Base-by-base conservation (phyloP, 53 echinoderm and acorn worm species). In the Zoroaster sp. region DNA sequence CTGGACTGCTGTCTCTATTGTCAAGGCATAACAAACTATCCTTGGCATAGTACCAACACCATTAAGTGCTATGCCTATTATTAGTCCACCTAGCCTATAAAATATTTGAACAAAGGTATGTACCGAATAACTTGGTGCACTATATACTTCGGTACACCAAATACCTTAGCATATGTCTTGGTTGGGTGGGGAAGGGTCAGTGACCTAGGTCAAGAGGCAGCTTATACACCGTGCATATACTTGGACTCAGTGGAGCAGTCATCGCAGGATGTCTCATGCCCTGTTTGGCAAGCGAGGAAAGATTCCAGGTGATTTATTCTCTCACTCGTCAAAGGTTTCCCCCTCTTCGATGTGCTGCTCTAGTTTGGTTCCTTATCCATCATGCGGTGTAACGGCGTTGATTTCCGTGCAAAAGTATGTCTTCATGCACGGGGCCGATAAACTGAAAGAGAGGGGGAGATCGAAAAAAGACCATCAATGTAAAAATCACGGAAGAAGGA, bases 111-210 rank as follows among this genome's bases (percentile, higher is more conserved):
- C n/a, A n/a, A n/a, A n/a, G n/a, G n/a, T n/a, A n/a, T n/a, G n/a
- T n/a, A n/a, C n/a, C n/a, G n/a, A n/a, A n/a, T n/a, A n/a, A n/a
- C n/a, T n/a, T n/a, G n/a, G n/a, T n/a, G 9, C 63, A 28, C 63
- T 11, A 59, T 21, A 59, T 59, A 25, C 28, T 28, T 10, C 23
- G 21, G 15, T 47, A 0, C 9, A 59, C 13, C 49, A 71, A 85
- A 85, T 85, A 71, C 70, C 70, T 45, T 71, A 70, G 70, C 85
- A 70, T 71, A 83, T 40, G n/a, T 35, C 4, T 28, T 68, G 66
- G 10, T 18, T 47, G 69, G 85, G 70, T 70, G 85, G 85, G 85
- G 47, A 70, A 47, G 49, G 85, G 66, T 85, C 71, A 85, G n/a
- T 66, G 85, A 85, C 85, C 85, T 47, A 34, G 85, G 85, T 69